Evolutionary conservation across 1,140 invertebrate species (phyloP).

Genomic region (Aphelinus certus): DNA sequence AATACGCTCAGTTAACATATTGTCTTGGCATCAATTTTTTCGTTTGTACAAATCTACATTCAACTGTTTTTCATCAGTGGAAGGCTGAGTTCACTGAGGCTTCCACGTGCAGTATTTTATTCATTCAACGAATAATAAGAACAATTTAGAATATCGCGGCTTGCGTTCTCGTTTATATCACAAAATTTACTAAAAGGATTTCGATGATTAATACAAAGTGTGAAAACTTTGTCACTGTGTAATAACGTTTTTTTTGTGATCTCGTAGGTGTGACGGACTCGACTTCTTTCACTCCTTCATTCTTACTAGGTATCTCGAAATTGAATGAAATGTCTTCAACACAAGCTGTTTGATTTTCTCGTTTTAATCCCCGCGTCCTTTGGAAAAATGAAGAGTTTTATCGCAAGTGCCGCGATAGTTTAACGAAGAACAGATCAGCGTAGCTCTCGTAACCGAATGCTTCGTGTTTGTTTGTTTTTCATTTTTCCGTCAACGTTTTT

Average conservation of each 20-base stretch:
- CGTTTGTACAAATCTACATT: constrained; percentile 31
- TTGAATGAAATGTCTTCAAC: not conserved
- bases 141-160: constrained; percentile 24
- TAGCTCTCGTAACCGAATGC: constrained; percentile 1
- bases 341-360: constrained; percentile 1
- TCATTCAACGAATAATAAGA: constrained; percentile 5
- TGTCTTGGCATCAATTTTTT: constrained; percentile 28
- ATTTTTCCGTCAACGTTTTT: not conserved
- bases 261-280: not conserved
- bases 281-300: not conserved
- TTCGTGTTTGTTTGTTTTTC: not conserved
- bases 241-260: constrained; percentile 2
- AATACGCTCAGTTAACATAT: constrained; percentile 27
- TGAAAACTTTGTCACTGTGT: constrained; percentile 13
- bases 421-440: constrained; percentile 8
- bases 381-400: not conserved
- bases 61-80: too few species aligned
- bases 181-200: constrained; percentile 23
- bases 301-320: not conserved
- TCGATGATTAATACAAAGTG: constrained; percentile 21
- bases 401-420: not conserved
- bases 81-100: too few species aligned
- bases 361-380: constrained; percentile 34
- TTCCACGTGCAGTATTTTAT: not conserved
- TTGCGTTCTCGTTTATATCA: not conserved